Conservation (phyloP, 2,797 vertebrate genomes). For the Scomberomorus guttatus region DNA sequence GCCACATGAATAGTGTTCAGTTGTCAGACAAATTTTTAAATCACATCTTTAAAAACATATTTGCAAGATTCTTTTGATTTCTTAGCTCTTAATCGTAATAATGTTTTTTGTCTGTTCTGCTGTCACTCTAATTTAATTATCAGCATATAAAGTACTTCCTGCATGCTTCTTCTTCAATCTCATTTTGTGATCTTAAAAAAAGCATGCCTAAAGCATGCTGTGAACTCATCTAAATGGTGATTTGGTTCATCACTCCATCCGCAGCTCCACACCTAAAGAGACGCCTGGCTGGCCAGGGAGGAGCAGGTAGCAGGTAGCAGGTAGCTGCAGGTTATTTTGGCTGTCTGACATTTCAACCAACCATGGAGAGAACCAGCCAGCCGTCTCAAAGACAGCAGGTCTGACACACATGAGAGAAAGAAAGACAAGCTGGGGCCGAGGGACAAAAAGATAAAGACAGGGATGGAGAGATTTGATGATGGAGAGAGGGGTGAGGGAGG, state of each 20-base stretch:
- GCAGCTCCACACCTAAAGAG: slow-evolving; percentile 5
- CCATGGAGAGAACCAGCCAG: slow-evolving; percentile 21
- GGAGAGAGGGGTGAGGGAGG: slow-evolving; percentile 5
- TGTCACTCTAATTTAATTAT: not conserved
- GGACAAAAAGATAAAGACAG: slow-evolving; percentile 11
- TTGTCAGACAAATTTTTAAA: not conserved
- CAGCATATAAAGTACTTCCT: not conserved
- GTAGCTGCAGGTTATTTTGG: slow-evolving; percentile 34
- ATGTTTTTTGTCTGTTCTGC: not conserved
- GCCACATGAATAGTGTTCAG: not conserved
- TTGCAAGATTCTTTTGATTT: not conserved
- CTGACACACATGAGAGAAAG: slow-evolving; percentile 7
- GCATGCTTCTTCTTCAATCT: not conserved
- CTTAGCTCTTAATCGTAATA: not conserved
- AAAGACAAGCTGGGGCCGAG: not conserved
- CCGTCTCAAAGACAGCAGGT: slow-evolving; percentile 50
- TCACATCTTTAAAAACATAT: not conserved
- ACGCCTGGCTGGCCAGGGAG: not conserved
- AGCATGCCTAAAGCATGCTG: not conserved
- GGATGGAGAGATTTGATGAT: slow-evolving; percentile 18
- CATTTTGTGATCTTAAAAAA: not conserved
- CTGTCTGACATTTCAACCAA: slow-evolving; percentile 36
- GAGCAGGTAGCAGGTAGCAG: slow-evolving; percentile 3
- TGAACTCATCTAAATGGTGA: not conserved
- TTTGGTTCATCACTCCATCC: not conserved